Conservation (phyloP, 2,888 invertebrate species). For the Cephus rjabovi region DNA sequence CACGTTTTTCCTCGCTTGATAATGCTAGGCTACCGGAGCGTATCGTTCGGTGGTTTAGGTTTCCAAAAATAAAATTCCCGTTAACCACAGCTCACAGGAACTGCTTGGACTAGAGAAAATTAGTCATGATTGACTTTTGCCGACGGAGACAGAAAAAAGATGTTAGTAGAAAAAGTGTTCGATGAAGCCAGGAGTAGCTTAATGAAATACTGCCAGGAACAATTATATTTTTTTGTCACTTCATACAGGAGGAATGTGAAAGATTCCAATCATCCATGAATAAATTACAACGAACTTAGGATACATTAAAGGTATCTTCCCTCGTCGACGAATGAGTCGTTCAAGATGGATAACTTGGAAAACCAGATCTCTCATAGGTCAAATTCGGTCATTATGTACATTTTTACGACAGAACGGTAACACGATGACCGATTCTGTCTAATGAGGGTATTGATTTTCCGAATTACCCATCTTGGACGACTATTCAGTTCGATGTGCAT, state of each 20-base stretch:
- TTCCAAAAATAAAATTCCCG: neutral
- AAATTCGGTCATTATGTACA: no score
- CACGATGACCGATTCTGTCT: no score
- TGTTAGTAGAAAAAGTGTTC: neutral
- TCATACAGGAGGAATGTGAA: neutral
- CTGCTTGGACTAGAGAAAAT: neutral
- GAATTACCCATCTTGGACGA: no score
- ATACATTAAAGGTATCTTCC: neutral
- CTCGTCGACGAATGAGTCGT: no score
- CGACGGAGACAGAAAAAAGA: neutral
- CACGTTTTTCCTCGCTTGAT: neutral
- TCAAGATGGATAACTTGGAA: no score
- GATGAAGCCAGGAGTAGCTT: neutral
- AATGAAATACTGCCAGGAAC: neutral
- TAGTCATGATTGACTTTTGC: neutral
- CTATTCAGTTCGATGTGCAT: no score
- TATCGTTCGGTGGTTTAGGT: neutral
- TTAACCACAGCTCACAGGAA: neutral
- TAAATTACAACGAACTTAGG: neutral
- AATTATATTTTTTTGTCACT: neutral
- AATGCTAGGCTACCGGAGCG: neutral
- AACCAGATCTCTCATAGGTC: no score
- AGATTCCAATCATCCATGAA: neutral
- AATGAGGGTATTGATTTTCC: no score
- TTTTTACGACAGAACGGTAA: no score